Evolutionary conservation across 1,140 invertebrate genomes (phyloP).

Genomic region (Antheraea mylitta): DNA sequence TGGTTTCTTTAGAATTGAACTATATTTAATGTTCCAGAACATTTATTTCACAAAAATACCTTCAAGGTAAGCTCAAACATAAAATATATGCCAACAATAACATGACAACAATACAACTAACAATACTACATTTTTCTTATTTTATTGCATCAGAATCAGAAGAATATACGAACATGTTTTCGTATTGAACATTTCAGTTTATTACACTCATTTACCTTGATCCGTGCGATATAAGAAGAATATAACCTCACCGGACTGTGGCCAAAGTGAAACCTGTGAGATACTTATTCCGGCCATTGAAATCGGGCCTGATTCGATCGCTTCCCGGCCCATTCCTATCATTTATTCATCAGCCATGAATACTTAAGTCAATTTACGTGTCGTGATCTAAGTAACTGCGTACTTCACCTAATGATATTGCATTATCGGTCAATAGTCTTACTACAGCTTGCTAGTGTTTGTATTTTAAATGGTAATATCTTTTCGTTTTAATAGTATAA

Average conservation of each 20-base stretch:
- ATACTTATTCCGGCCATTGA: slow-evolving; percentile 57
- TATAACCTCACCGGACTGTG: slow-evolving; percentile 5
- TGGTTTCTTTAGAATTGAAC: no score
- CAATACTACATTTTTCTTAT: no score
- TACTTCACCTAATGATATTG: slow-evolving; percentile 57
- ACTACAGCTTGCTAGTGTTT: neutral
- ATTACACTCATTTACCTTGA: neutral
- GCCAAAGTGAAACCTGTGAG: slow-evolving; percentile 21
- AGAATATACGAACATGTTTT: neutral
- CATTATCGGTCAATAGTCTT: slow-evolving; percentile 36
- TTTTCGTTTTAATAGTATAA: no score
- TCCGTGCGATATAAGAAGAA: neutral
- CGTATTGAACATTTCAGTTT: neutral
- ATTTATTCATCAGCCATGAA: slow-evolving; percentile 71
- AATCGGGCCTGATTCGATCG: slow-evolving; percentile 58
- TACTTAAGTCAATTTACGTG: slow-evolving; percentile 61
- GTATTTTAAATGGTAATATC: neutral
- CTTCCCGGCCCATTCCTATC: slow-evolving; percentile 53
- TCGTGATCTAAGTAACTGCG: slow-evolving; percentile 54
- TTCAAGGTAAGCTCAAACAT: no score
- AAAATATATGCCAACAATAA: no score
- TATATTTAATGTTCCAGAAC: no score
- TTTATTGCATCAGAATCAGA: no score
- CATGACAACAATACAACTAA: no score
- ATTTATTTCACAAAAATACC: no score